Conservation (phyloP, 2,888 invertebrate genomes). For the Coronaproctus castanopsis region DNA sequence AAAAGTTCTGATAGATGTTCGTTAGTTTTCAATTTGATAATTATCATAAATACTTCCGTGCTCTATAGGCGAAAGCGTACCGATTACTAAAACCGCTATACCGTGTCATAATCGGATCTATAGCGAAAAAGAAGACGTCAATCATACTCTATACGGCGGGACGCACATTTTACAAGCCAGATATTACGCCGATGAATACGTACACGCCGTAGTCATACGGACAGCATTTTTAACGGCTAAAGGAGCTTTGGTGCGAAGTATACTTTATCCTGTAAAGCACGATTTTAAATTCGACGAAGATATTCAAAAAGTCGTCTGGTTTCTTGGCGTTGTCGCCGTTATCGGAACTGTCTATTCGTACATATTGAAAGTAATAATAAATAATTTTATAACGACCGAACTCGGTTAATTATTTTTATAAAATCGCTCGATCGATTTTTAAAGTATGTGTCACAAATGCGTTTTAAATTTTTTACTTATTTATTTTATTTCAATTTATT, state of each 20-base stretch:
- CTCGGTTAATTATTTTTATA: background rate
- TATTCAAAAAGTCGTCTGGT: conserved; percentile 35
- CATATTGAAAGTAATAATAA: conserved; percentile 30
- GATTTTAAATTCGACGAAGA: conserved; percentile 60
- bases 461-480: no score
- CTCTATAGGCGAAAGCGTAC: conserved; percentile 66
- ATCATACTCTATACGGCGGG: conserved; percentile 76
- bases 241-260: conserved; percentile 56
- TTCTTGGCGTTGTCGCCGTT: conserved; percentile 30
- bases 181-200: conserved; percentile 48
- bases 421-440: no score
- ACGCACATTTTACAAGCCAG: conserved; percentile 76
- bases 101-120: conserved; percentile 40
- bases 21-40: no score
- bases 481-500: no score
- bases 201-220: conserved; percentile 26
- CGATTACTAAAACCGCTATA: conserved; percentile 63
- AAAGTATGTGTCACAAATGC: no score
- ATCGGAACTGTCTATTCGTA: conserved; percentile 35
- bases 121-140: conserved; percentile 49
- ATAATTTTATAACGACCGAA: background rate
- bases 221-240: conserved; percentile 48
- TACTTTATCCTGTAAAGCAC: conserved; percentile 53
- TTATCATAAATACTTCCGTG: no score
- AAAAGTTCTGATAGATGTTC: no score